Evolutionary conservation across 2,797 vertebrate genomes (phyloP).

Genomic region (Intellagama lesueurii): DNA sequence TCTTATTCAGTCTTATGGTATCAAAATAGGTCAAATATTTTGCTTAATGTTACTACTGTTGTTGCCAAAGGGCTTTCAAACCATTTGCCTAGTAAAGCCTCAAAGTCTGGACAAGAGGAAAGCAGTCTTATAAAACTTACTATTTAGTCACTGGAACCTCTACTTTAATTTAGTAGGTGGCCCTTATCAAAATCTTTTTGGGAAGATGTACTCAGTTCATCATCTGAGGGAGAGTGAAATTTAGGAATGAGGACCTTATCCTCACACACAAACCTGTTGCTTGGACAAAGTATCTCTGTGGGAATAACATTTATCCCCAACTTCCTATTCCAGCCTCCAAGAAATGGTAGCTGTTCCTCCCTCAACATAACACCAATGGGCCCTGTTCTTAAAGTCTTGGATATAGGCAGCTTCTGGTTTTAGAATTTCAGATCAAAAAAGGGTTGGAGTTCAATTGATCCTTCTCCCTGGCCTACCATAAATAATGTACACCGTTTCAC

Average conservation of each 20-base stretch:
- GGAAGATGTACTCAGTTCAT: too few relatives aligned
- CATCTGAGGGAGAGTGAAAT: too few relatives aligned
- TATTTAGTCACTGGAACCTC: neutral
- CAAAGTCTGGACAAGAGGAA: neutral
- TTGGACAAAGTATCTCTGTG: too few relatives aligned
- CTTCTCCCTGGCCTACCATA: neutral
- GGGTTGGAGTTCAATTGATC: neutral
- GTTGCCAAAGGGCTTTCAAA: neutral
- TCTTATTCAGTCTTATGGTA: neutral
- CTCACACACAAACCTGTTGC: too few relatives aligned
- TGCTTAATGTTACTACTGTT: neutral
- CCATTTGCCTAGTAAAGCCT: neutral
- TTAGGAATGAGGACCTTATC: too few relatives aligned
- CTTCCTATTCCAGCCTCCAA: neutral
- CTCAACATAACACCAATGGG: neutral
- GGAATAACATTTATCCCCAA: neutral
- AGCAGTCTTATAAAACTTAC: neutral
- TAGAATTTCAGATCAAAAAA: neutral
- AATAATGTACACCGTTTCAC: neutral
- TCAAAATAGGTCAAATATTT: neutral
- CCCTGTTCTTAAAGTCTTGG: neutral
- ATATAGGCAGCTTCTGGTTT: neutral
- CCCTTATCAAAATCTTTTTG: too few relatives aligned
- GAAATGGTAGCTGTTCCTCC: neutral
- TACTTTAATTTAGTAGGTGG: too few relatives aligned